phyloP scores from a whole-genome alignment of 2,113 vertebrate genomes.

The Anarrhichthys ocellatus region DNA sequence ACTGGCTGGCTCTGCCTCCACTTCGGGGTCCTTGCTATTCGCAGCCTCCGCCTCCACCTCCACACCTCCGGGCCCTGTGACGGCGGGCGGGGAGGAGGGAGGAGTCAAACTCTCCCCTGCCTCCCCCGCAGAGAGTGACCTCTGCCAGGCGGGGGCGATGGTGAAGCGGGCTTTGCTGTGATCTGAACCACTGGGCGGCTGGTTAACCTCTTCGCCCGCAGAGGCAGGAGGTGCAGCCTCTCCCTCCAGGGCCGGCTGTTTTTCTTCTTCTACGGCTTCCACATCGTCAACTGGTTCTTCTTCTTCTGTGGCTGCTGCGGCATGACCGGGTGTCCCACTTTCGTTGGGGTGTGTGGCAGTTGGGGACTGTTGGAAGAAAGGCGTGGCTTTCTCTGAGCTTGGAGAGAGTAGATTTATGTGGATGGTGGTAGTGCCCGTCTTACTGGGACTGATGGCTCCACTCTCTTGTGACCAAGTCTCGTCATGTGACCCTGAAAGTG shows the following conservation, averaged over 20 bases:
- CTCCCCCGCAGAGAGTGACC: conserved; percentile 72
- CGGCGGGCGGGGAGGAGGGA: conserved; percentile 12
- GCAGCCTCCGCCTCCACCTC: conserved; percentile 65
- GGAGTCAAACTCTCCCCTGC: conserved; percentile 59
- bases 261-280: conserved; percentile 18
- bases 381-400: conserved; percentile 36
- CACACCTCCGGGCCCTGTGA: conserved; percentile 60
- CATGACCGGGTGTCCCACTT: neutral
- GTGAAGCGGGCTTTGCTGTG: conserved; percentile 77
- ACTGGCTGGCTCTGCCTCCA: conserved; percentile 36
- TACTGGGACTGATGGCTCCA: conserved; percentile 30
- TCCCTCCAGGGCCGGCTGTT: neutral
- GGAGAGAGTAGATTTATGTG: conserved; percentile 62
- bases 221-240: neutral
- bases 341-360: neutral
- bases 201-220: neutral
- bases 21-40: neutral
- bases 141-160: conserved; percentile 83
- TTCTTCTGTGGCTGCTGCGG: neutral
- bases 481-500: neutral
- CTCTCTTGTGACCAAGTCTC: conserved; percentile 13
- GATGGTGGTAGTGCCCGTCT: conserved; percentile 30
- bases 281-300: neutral
- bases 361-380: conserved; percentile 36
- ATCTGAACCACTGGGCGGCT: conserved; percentile 8